Evolutionary conservation across 2,888 invertebrate species (phyloP).

Genomic region (Luperina nickerlii): DNA sequence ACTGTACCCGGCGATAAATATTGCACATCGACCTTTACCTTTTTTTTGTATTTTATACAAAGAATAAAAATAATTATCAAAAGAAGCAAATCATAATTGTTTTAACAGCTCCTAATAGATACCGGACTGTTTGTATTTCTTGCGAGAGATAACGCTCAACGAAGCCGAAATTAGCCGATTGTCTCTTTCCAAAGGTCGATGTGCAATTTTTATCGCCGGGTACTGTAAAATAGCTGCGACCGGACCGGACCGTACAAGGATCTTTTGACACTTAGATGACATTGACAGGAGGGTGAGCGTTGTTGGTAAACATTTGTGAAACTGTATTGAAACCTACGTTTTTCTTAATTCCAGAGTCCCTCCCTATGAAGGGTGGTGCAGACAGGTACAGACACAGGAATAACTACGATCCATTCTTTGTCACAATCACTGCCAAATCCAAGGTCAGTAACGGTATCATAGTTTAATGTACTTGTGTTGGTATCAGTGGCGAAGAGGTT

Average conservation of each 20-base stretch:
- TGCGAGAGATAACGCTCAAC: too few relatives aligned
- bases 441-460: slow-evolving; percentile 73
- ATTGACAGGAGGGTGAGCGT: background rate
- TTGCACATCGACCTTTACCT: too few relatives aligned
- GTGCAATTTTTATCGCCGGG: too few relatives aligned
- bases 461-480: slow-evolving; percentile 14
- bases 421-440: slow-evolving; percentile 80
- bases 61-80: too few relatives aligned
- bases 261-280: background rate
- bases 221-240: background rate
- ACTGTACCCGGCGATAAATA: too few relatives aligned
- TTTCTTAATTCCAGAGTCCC: slow-evolving; percentile 77
- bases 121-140: too few relatives aligned
- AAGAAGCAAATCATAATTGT: too few relatives aligned
- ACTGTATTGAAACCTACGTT: background rate
- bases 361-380: slow-evolving; percentile 85
- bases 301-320: background rate
- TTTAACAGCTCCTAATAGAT: too few relatives aligned
- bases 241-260: background rate
- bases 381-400: slow-evolving; percentile 84
- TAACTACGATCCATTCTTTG: slow-evolving; percentile 86
- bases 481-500: background rate
- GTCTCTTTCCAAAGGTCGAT: too few relatives aligned
- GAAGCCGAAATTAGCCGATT: too few relatives aligned
- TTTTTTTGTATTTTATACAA: too few relatives aligned